phyloP scores from a whole-genome alignment of 1,140 invertebrate species.

The Psilanteris sp. region DNA sequence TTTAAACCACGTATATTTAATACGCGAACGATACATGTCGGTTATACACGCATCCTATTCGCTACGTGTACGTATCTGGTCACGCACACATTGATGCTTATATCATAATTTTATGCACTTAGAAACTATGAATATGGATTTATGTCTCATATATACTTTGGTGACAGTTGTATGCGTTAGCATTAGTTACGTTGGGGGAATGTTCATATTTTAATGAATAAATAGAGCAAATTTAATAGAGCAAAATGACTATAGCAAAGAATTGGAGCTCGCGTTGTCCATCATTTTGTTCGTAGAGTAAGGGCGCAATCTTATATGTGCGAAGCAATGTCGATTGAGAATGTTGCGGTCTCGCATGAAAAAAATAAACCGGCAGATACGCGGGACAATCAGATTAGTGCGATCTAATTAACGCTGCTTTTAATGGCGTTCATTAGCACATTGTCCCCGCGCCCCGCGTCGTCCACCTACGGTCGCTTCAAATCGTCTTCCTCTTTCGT shows the following conservation, averaged over 20 bases:
- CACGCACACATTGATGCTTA: constrained; percentile 49
- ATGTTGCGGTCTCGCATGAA: constrained; percentile 68
- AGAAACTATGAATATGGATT: constrained; percentile 75
- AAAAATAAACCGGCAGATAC: constrained; percentile 71
- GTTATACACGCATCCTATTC: constrained; percentile 48
- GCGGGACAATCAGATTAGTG: constrained; percentile 78
- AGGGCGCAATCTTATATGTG: constrained; percentile 61
- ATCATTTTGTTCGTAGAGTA: constrained; percentile 50
- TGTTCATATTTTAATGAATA: constrained; percentile 41
- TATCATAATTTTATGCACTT: constrained; percentile 77
- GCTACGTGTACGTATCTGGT: constrained; percentile 29
- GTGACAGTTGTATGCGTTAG: constrained; percentile 36
- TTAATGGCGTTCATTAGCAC: constrained; percentile 81
- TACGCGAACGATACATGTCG: constrained; percentile 67
- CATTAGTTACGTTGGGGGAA: constrained; percentile 23
- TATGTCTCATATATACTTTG: constrained; percentile 59
- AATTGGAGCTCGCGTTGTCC: too few relatives aligned
- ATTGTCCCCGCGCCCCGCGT: constrained; percentile 67
- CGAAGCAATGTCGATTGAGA: constrained; percentile 69
- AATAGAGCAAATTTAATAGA: too few relatives aligned
- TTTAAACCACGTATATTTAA: constrained; percentile 62
- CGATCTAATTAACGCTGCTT: constrained; percentile 80
- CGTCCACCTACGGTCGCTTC: constrained; percentile 63
- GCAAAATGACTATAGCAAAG: too few relatives aligned
- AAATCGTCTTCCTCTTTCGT: constrained; percentile 50